These are phyloP conservation scores for Varecia variegata DNA, from an alignment of 2,797 vertebrate genomes.

Conservation along the genomic window DNA sequence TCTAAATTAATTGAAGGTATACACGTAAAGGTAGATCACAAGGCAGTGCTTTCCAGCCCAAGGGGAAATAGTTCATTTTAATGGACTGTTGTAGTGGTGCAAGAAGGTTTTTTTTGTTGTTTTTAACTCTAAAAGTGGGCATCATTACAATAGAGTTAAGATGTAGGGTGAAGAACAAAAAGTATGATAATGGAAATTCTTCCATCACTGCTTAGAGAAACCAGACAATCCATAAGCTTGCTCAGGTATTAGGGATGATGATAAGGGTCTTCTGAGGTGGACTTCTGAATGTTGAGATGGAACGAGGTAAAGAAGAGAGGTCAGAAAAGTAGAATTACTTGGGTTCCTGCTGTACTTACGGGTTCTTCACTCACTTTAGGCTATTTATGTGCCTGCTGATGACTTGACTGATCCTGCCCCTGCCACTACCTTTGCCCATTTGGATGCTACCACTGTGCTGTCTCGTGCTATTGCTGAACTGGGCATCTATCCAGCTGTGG, in stretches of 20 bases:
- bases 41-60: background rate
- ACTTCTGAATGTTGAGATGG: background rate
- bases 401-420: conserved; percentile 98
- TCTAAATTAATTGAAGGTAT: background rate
- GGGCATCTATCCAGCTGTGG: conserved; percentile 97
- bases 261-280: background rate
- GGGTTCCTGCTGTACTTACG: background rate
- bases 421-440: conserved; percentile 98
- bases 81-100: background rate
- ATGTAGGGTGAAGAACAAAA: background rate
- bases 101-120: background rate
- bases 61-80: background rate
- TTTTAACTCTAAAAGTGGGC: background rate
- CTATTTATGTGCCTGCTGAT: conserved; percentile 97
- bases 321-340: background rate
- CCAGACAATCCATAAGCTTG: background rate
- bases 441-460: conserved; percentile 97
- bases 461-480: conserved; percentile 97
- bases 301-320: background rate
- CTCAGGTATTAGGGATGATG: background rate
- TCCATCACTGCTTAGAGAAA: background rate
- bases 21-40: background rate
- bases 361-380: conserved; percentile 82
- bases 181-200: background rate
- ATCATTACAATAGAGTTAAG: background rate